These are phyloP conservation scores for Malurus elegans DNA, from an alignment of 2,113 vertebrate species.

Conservation along the genomic window DNA sequence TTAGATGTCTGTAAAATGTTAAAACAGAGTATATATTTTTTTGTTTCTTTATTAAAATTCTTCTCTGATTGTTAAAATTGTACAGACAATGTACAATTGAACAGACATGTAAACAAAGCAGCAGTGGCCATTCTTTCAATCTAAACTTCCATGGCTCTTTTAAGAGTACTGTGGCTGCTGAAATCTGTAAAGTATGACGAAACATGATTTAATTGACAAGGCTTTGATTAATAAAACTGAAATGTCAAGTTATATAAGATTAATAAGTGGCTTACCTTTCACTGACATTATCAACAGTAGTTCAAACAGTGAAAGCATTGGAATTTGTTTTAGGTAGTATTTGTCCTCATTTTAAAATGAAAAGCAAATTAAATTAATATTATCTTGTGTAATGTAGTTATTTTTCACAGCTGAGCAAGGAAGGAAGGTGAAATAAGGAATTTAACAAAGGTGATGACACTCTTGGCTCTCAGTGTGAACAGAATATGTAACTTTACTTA, in stretches of 20 bases:
- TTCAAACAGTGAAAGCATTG: slow-evolving; percentile 11
- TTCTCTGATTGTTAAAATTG: neutral
- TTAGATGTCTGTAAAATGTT: neutral
- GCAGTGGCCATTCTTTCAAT: neutral
- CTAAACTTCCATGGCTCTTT: neutral
- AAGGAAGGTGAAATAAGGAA: neutral
- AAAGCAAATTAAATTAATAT: neutral
- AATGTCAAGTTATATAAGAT: slow-evolving; percentile 19
- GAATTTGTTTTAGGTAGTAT: neutral
- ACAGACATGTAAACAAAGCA: neutral
- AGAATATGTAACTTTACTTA: neutral
- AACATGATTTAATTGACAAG: neutral
- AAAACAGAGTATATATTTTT: neutral
- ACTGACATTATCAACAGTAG: neutral
- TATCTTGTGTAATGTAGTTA: neutral
- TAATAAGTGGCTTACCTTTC: neutral
- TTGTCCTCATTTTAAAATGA: neutral
- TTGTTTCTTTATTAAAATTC: neutral
- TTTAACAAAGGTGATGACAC: neutral
- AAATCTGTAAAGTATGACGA: neutral
- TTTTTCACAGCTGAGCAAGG: neutral
- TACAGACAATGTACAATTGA: neutral
- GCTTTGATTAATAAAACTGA: slow-evolving; percentile 22
- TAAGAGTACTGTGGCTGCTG: neutral
- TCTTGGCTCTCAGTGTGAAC: neutral